Conservation (phyloP, 92 coral and sea anemone species). For the Galaxea fascicularis region DNA sequence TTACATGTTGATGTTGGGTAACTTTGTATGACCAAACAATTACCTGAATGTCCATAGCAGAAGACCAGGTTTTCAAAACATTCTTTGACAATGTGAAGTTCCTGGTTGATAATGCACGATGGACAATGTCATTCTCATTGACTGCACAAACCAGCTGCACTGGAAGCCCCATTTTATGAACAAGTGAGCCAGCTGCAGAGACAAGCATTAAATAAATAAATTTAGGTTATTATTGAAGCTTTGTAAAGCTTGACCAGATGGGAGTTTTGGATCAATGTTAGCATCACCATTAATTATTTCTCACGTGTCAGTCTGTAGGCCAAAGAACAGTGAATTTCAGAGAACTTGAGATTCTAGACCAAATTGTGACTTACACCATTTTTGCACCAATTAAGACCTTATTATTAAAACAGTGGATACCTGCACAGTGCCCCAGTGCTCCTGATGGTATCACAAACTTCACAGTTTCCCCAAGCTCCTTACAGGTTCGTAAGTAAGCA, state of each 20-base stretch:
- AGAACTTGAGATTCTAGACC: no score
- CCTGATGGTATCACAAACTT: slow-evolving; percentile 90
- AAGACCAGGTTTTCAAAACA: slow-evolving; percentile 74
- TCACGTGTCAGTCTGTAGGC: no score
- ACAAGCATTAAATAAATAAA: background rate
- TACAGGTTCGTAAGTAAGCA: slow-evolving; percentile 82
- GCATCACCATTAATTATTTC: no score
- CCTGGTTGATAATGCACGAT: slow-evolving; percentile 75
- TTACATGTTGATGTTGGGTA: no score
- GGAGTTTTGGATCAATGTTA: no score
- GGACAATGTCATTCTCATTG: slow-evolving; percentile 88
- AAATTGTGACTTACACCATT: no score
- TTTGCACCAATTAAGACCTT: no score
- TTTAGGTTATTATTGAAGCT: no score
- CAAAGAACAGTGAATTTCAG: no score
- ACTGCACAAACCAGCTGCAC: slow-evolving; percentile 79
- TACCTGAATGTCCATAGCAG: slow-evolving; percentile 98
- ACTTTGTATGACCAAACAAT: no score
- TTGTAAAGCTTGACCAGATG: no score
- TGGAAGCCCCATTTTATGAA: slow-evolving; percentile 91
- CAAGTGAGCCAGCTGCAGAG: slow-evolving; percentile 81
- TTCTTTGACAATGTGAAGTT: slow-evolving; percentile 48
- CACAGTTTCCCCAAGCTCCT: slow-evolving; percentile 68
- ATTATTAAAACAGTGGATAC: slow-evolving; percentile 48
- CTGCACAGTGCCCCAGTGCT: slow-evolving; percentile 91